Evolutionary conservation across 2,113 vertebrate genomes (phyloP), one percentile per base, ranked within the genome.

Genomic region (Oryzias celebensis): DNA sequence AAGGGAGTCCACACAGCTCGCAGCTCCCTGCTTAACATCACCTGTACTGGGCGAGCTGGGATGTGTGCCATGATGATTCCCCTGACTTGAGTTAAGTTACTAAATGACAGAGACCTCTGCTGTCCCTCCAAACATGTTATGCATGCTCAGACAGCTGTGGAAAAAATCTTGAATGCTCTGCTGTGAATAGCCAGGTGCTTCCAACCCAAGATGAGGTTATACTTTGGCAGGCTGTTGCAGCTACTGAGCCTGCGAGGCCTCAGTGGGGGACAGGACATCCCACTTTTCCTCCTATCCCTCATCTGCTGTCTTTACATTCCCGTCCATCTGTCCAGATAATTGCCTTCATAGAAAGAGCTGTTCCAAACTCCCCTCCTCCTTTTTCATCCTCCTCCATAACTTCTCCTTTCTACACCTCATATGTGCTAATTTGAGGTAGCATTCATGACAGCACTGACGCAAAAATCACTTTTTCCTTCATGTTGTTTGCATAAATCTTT

Each of bases 171-270:
- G 58, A 51, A 20, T 61, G 75, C 74, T 80, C 73, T 77, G 72
- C 77, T 85, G 85, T 85, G 83, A 88, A 75, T 64, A 77, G 61
- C 85, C 85, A 88, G 81, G 87, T 88, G 87, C 82, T 75, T 81
- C 75, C 67, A 65, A 58, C 71, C 77, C 73, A 77, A 73, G 83
- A 87, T 87, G 86, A 90, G 82, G 84, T 88, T 88, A 87, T 84
- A 68, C 84, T 83, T 84, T 90, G 88, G 88, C 88, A 88, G 82
- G 50, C 59, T 51, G 47, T 41, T 72, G 68, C 58, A 84, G 78
- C 87, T 88, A 89, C 86, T 53, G 80, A 81, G 85, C 86, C 83
- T 81, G 53, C 81, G 53, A 71, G 83, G 77, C 68, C 81, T 81
- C 68, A 62, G 72, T 63, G 54, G 80, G 84, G 66, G 72, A 71